These are phyloP conservation scores for Cerastis leucographa DNA, from an alignment of 2,888 invertebrate species.

Conservation along the genomic window DNA sequence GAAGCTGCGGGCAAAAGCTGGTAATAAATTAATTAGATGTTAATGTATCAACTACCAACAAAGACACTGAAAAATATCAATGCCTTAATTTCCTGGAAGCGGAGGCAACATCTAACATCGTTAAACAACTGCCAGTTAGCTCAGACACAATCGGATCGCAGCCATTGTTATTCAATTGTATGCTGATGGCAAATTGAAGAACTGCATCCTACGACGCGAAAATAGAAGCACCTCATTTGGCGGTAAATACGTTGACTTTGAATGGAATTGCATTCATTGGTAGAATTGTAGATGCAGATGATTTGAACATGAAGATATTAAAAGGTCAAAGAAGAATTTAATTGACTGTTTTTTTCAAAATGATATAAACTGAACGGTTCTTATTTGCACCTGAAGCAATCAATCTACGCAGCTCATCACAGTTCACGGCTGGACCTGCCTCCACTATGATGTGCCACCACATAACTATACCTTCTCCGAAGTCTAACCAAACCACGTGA, in stretches of 20 bases:
- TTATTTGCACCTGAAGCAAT: background rate
- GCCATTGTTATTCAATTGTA: constrained; percentile 52
- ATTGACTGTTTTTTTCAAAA: background rate
- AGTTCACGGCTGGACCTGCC: background rate
- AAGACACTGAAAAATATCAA: constrained; percentile 46
- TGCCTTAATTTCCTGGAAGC: constrained; percentile 32
- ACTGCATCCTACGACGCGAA: constrained; percentile 6
- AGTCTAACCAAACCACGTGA: background rate
- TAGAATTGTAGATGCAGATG: background rate
- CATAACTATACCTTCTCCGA: background rate
- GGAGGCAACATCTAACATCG: constrained; percentile 45
- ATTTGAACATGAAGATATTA: background rate
- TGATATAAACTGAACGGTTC: background rate
- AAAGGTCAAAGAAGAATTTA: background rate
- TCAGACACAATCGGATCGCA: constrained; percentile 34
- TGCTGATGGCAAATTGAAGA: constrained; percentile 36
- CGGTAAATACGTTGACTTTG: background rate
- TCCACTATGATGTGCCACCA: background rate
- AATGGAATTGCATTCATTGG: constrained; percentile 7
- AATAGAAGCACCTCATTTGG: constrained; percentile 37
- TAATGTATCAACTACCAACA: constrained; percentile 1
- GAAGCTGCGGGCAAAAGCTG: too few species aligned
- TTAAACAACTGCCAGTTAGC: constrained; percentile 33
- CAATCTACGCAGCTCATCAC: background rate
- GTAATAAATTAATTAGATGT: background rate